Base-by-base conservation (phyloP, 1,140 invertebrate species). In the Drosophila grimshawi region DNA sequence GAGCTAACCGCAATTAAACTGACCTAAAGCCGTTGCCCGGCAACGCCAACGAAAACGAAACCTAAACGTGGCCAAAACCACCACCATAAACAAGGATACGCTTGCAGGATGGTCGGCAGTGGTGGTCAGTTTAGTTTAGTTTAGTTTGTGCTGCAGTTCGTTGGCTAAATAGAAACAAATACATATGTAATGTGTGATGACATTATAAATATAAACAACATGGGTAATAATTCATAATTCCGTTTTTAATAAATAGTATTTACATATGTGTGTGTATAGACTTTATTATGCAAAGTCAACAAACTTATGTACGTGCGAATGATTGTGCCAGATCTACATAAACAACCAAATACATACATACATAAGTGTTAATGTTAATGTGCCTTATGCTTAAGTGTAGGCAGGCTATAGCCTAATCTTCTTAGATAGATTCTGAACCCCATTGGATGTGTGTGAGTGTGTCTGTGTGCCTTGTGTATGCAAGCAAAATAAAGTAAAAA, bases 361-460 rank as follows among this genome's bases (percentile, higher is more conserved):
- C 27, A 29, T 69, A 29, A 59, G 11, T 59, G 39, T 19, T 10
- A 45, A 52, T 63, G 68, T 70, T 64, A 62, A 62, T 61, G 60
- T 60, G 61, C 67, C 78, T 61, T 78, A 69, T 80, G 67, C 46
- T 60, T 19, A 19, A 19, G 19, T 19, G 0, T 19, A 19, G 19
- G 19, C 19, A 19, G 19, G 19, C 19, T 19, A 19, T 19, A 63
- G 51, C 52, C 83, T 86, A 86, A 86, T 86, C 83, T 86, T 70
- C 53, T 78, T 86, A 81, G 76, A 83, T 86, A 80, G 83, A 88
- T 86, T 80, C 88, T 88, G 83, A 86, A 86, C 83, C 83, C 83
- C 79, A 67, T 77, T 76, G 67, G 83, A 63, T 71, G 76, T 62
- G 76, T 69, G 76, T 61, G 10, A 4, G 39, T 46, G 45, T 60